phyloP scores from a whole-genome alignment of 64 coral and sea anemone species.

The Dendrophyllia cribrosa region DNA sequence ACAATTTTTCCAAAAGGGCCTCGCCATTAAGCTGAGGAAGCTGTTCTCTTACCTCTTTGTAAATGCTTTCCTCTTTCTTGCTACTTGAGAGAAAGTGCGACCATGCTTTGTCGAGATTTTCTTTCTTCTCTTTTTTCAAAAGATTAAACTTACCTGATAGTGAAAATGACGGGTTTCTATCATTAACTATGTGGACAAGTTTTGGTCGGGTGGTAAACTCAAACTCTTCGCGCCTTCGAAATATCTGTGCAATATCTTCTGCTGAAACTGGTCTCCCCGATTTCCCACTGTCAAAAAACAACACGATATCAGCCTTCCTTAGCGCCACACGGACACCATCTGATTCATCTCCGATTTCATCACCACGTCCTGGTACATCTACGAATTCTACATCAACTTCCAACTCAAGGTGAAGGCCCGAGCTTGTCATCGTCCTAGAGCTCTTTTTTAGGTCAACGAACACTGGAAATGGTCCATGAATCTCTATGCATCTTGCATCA shows the following conservation, averaged over 20 bases:
- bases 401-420: not conserved
- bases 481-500: slow-evolving; percentile 27
- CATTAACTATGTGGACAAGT: slow-evolving; percentile 23
- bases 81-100: not conserved
- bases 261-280: slow-evolving; percentile 54
- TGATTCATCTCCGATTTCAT: slow-evolving; percentile 18
- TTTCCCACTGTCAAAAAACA: slow-evolving; percentile 38
- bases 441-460: slow-evolving; percentile 16
- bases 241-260: slow-evolving; percentile 56
- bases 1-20: slow-evolving; percentile 50
- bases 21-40: slow-evolving; percentile 59
- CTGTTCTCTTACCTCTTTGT: slow-evolving; percentile 31
- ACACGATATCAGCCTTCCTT: slow-evolving; percentile 47
- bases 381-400: slow-evolving; percentile 60
- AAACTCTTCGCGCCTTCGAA: slow-evolving; percentile 44
- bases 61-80: not conserved
- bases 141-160: not conserved
- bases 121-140: not conserved
- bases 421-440: not conserved
- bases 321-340: slow-evolving; percentile 17
- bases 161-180: not conserved
- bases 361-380: slow-evolving; percentile 56
- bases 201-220: slow-evolving; percentile 58
- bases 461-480: slow-evolving; percentile 58
- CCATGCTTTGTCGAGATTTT: slow-evolving; percentile 21